These are phyloP conservation scores for Ceyx melanurus DNA, from an alignment of 2,113 vertebrate genomes.

Conservation along the genomic window DNA sequence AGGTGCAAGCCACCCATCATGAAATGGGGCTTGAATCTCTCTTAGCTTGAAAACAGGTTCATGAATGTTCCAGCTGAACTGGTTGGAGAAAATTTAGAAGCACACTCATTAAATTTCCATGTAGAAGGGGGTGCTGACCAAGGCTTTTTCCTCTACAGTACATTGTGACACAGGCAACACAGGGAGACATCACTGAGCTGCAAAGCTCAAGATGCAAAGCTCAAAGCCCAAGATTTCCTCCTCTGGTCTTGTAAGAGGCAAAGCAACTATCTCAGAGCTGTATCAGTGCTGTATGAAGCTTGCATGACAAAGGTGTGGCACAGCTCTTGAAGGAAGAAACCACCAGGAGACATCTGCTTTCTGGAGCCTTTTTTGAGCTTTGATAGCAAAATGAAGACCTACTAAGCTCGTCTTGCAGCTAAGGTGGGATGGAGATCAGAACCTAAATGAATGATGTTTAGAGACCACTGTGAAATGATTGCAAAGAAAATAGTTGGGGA, in stretches of 20 bases:
- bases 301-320: not conserved
- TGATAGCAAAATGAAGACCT: not conserved
- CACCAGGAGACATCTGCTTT: not conserved
- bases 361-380: not conserved
- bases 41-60: not conserved
- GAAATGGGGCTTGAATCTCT: not conserved
- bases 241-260: not conserved
- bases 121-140: not conserved
- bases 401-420: not conserved
- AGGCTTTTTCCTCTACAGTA: not conserved
- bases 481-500: not conserved
- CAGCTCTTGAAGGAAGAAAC: not conserved
- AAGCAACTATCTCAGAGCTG: not conserved
- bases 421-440: not conserved
- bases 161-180: not conserved
- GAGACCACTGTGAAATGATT: not conserved
- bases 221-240: not conserved
- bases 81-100: not conserved
- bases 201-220: not conserved
- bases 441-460: not conserved
- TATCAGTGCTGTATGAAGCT: not conserved
- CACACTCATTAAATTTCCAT: not conserved
- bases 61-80: not conserved
- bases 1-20: not conserved
- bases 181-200: constrained; percentile 8